Base-by-base conservation (phyloP, 2,888 invertebrate genomes). In the Campoplex capitator region DNA sequence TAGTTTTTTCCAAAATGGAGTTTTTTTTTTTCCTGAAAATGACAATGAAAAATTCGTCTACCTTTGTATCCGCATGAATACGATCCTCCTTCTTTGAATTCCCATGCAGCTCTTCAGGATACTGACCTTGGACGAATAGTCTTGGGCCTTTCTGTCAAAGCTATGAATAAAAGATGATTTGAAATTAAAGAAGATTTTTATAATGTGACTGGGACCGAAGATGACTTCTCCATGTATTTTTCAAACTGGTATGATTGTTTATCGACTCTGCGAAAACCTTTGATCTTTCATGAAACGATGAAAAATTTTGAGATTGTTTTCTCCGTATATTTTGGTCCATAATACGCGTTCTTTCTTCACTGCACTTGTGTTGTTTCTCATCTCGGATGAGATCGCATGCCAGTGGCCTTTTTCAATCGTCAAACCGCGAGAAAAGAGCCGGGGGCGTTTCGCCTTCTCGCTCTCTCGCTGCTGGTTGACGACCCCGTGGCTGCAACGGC, bases 401-500 rank as follows among this genome's bases (percentile, higher is more conserved):
- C 79, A 48, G 65, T 62, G 56, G 16, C 83, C 70, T 74, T 83
- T 89, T 89, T 91, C 90, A 91, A 90, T 91, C 89, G 51, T 51
- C 51, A 51, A 67, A 73, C 45, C 73, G 38, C 86, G 83, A 80
- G 82, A 58, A 68, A 74, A 70, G 75, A 79, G 83, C 83, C 79
- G 75, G 65, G 75, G 77, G 79, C 84, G 85, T 79, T 70, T 83
- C 68, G 58, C 65, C 62, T 71, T 74, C 80, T 71, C 82, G 76
- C 80, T 54, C 83, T 76, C 79, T 48, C 67, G 82, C 54, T 81
- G 75, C 89, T 90, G 90, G 90, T 91, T 92, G 90, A 91, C 90
- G 92, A 93, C 91, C 92, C 90, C 91, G 86, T 76, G 85, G 89
- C 88, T 88, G 84, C 78, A 78, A 80, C 79, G 74, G 86, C 84